phyloP scores from a whole-genome alignment of 1,140 invertebrate genomes.

The Antheraea mylitta region DNA sequence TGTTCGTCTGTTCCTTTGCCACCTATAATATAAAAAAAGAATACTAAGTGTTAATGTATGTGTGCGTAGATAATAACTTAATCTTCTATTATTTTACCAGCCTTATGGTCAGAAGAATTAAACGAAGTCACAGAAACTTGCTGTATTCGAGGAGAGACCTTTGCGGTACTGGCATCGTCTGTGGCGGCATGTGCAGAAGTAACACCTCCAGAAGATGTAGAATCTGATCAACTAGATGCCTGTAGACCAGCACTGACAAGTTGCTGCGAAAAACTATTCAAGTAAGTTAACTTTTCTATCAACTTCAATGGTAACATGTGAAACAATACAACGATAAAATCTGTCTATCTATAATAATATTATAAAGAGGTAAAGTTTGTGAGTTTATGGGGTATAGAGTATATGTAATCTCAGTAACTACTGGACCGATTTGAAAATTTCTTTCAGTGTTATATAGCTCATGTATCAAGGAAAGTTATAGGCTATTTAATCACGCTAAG shows the following conservation, averaged over 20 bases:
- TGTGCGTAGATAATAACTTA: too few relatives aligned
- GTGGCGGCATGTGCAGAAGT: conserved; percentile 26
- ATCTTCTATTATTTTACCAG: conserved; percentile 12
- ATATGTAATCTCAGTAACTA: conserved; percentile 26
- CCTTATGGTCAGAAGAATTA: conserved; percentile 29
- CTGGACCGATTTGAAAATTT: conserved; percentile 29
- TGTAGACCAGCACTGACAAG: conserved; percentile 35
- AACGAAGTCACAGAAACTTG: conserved; percentile 46
- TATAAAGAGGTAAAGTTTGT: too few relatives aligned
- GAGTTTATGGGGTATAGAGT: too few relatives aligned
- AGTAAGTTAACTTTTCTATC: conserved; percentile 28
- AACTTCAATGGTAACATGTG: too few relatives aligned
- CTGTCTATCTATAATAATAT: too few relatives aligned
- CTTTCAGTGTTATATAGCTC: conserved; percentile 19
- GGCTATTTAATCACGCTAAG: too few relatives aligned
- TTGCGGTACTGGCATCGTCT: conserved; percentile 27
- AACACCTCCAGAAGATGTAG: conserved; percentile 40
- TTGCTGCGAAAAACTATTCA: conserved; percentile 49
- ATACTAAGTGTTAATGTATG: too few relatives aligned
- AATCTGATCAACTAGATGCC: conserved; percentile 34
- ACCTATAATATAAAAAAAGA: too few relatives aligned
- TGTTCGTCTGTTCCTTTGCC: too few relatives aligned
- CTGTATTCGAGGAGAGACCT: conserved; percentile 43
- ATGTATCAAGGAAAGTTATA: conserved; percentile 12
- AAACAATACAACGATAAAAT: too few relatives aligned